These are phyloP conservation scores for Actinia equina DNA, from an alignment of 64 coral and sea anemone species.

Conservation along the genomic window DNA sequence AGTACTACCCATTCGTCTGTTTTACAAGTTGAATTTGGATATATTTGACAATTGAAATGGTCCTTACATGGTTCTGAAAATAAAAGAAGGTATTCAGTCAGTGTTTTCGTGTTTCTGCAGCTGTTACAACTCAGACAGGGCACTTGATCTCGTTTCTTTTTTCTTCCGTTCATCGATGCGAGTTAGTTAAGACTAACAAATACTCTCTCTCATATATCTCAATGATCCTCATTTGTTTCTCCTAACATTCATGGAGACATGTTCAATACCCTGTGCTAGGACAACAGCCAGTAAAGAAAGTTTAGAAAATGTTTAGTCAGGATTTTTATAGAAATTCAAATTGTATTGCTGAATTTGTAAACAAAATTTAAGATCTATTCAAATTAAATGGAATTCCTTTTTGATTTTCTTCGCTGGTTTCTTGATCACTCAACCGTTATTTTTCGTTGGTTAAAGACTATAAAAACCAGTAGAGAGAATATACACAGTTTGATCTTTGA, in stretches of 20 bases:
- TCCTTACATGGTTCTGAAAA: conserved; percentile 58
- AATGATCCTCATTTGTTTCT: no score
- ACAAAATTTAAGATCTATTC: not conserved
- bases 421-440: conserved; percentile 20
- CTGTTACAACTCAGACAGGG: no score
- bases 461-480: conserved; percentile 1
- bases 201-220: no score
- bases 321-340: not conserved
- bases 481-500: conserved; percentile 30
- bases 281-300: no score
- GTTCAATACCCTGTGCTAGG: no score
- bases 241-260: no score
- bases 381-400: not conserved
- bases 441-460: not conserved
- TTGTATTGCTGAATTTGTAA: not conserved
- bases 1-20: conserved; percentile 64
- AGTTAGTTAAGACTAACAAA: no score
- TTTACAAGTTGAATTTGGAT: conserved; percentile 39
- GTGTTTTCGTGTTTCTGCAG: no score
- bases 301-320: no score
- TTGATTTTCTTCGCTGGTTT: not conserved
- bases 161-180: no score
- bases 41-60: conserved; percentile 53
- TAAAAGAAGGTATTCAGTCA: not conserved
- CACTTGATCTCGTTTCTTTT: no score